Base-by-base conservation (phyloP, 2,113 vertebrate genomes). In the Varanus salvator region DNA sequence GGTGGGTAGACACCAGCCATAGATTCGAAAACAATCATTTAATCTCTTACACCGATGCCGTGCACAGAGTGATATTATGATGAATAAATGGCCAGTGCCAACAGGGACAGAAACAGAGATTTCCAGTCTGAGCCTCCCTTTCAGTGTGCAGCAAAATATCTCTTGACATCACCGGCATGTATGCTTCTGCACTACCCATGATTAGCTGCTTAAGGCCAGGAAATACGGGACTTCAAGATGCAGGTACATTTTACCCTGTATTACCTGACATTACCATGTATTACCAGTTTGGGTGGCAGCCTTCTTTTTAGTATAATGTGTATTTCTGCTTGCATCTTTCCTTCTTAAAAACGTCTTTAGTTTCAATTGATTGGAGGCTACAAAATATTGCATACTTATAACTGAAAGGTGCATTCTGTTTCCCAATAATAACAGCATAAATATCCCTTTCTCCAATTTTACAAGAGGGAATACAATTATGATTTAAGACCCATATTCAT, bases 311-410 rank as follows among this genome's bases (percentile, higher is more conserved):
- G 52, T 87, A 11, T 52, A 68, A 77, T 44, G 4, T 44, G 27
- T 60, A 64, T 15, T 34, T 69, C 66, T 78, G 31, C 44, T 68
- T 14, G n/a, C 38, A 29, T 50, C 52, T 12, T 34, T 80, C 31
- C 25, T 69, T 71, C 29, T 25, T 34, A 31, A 78, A 48, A 44
- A 12, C 27, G 11, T 8, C 38, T 71, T 69, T 69, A 17, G 29
- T 80, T 80, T 80, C 76, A 80, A 8, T 87, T 69, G n/a, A 69
- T 69, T 87, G 75, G 44, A 78, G 44, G 50, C 75, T 48, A 68
- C 29, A 44, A 38, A 71, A 27, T 71, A 57, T 71, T 78, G 44
- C 64, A 48, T 11, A 31, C 60, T 12, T 7, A n/a, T 11, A 50
- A 27, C 11, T 50, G 38, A 54, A 71, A n/a, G 27, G 72, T 31